Evolutionary conservation across 2,113 vertebrate species (phyloP), one percentile per base, ranked within the genome.

Genomic region (Seriola dumerili): DNA sequence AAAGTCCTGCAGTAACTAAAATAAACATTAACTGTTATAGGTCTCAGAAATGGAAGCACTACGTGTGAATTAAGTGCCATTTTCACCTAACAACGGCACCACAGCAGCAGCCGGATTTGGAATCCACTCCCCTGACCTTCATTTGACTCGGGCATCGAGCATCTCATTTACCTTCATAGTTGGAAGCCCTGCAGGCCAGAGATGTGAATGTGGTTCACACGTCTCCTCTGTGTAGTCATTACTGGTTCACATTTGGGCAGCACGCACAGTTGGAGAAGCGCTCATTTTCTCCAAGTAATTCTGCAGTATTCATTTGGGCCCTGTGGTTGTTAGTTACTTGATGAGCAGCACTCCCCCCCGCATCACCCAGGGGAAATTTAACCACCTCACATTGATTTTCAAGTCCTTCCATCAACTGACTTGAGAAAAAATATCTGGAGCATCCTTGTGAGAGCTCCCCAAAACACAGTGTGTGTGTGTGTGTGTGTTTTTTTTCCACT

Each of bases 311-410:
- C 86, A 75, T 88, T 66, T 21, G 46, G 71, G 79, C 34, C 66
- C 65, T 79, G n/a, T 74, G 68, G 84, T 80, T 84, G 80, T 89
- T 90, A 84, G 83, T 84, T 82, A 84, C 76, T 63, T 86, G 84
- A 89, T 90, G 87, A 87, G 88, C 80, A 84, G 76, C 83, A 36
- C 68, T 81, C 48, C 44, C 17, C 29, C 29, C 55, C 10, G 1
- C 42, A 40, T 23, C 52, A 73, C 87, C 74, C 82, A 14, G 55
- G 83, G 90, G 87, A 92, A 90, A 93, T 91, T 81, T 83, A 73
- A 48, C 77, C 68, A 72, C 48, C 83, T 55, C 71, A 58, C 82
- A 91, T 75, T 16, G 69, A 89, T 91, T 90, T 90, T 65, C 57
- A 72, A 76, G 85, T 34, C 78, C 67, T 38, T 88, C 78, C 57